Evolutionary conservation across 2,888 invertebrate genomes (phyloP), one percentile per base, ranked within the genome.

Genomic region (Cactoblastis cactorum): DNA sequence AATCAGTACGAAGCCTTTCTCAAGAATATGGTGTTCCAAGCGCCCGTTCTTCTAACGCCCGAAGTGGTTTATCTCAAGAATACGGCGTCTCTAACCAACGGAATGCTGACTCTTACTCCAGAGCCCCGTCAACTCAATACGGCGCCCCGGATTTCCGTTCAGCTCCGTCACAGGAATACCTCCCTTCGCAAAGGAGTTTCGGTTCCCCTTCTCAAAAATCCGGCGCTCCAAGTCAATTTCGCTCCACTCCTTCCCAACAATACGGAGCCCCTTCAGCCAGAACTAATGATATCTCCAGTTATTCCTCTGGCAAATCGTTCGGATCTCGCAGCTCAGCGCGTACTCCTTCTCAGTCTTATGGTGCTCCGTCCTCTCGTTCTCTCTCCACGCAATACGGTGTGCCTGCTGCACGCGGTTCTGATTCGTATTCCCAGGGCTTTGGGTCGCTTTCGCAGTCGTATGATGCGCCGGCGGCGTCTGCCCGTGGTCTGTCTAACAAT

Each of bases 401-500:
- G 1, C 74, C 77, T 12, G 60, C 53, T 46, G 55, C 68, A 51
- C 67, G 73, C 59, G 64, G 62, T 60, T 55, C 65, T 51, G 67
- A 68, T 49, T 69, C 69, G 32, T 69, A 69, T 58, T 62, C 69
- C 19, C 67, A 72, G 50, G 67, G 60, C 5, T 58, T 58, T 46
- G 63, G 65, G 24, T 52, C 83, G 15, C 77, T 76, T 53, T 82
- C 87, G 49, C 63, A 67, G 34, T 59, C 67, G 4, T 74, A 75
- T 35, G 63, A 62, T n/a, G 63, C 64, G 17, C 73, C 77, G 15
- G 37, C 38, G 14, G 24, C 48, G 17, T 9, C 41, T 39, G 19
- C 49, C 8, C 32, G 49, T 3, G 49, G 34, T 49, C 34, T 72
- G 28, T 71, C 76, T 1, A 75, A 76, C 17, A 65, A 69, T 0